Base-by-base conservation (phyloP, 2,888 invertebrate species). In the Zele albiditarsus region DNA sequence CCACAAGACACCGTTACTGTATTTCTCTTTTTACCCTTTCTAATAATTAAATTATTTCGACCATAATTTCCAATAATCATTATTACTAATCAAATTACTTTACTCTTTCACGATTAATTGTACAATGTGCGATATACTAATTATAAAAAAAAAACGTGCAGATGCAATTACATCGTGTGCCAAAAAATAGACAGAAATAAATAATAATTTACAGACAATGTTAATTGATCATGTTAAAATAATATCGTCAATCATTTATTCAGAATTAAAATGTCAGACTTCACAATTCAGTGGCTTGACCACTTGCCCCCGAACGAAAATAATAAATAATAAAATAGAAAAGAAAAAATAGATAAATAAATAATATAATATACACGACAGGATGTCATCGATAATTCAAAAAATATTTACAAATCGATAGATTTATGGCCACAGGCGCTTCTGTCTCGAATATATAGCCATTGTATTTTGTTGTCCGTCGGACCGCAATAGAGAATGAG, bases 11-110 rank as follows among this genome's bases (percentile, higher is more conserved):
- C 49, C 33, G 20, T 53, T 58, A 25, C 38, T 42, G 20, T 49
- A 65, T 46, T 71, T 66, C 60, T 49, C 65, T 46, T 71, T 66
- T 63, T 71, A 70, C 67, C 77, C 76, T 73, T 80, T 76, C 74
- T 57, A 60, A 38, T 8, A 60, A 66, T 72, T 23, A 28, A 53
- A 73, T 73, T 68, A 67, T 71, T 74, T 6, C 42, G 58, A 23
- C 3, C n/a, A 65, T 66, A 46, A 73, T 31, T 33, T 27, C 27
- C 6, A 46, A 28, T 42, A 71, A 62, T 62, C n/a, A 46, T 27
- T 12, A 71, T 5, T 38, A 33, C 58, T 49, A 27, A 72, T 33
- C 38, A 68, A 71, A 63, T 63, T 12, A 14, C n/a, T 72, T 67
- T 20, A 68, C 20, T n/a, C n/a, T 46, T 46, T n/a, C 6, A 14